Percentiles rank a stretch among this genome's conserved stretches.
phyloP scores from a whole-genome alignment of 2,113 vertebrate species.

The Ancistrus triradiatus region DNA sequence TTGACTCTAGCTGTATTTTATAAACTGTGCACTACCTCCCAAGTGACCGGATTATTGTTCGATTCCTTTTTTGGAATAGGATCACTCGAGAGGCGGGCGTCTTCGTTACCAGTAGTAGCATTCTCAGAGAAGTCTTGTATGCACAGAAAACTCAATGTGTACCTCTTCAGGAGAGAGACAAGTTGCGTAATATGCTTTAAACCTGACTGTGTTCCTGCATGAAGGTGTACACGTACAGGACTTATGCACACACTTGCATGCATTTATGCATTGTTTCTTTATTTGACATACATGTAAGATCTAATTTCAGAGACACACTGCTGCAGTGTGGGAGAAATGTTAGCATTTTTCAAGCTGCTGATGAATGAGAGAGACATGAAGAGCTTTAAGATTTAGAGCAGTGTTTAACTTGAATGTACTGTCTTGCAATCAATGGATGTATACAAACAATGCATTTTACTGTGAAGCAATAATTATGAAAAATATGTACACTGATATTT shows the following conservation, averaged over 20 bases:
- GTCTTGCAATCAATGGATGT: constrained; percentile 57
- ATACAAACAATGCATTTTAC: constrained; percentile 56
- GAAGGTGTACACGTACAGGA: constrained; percentile 18
- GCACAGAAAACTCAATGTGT: constrained; percentile 23
- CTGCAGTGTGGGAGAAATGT: constrained; percentile 81
- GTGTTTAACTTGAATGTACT: constrained; percentile 66
- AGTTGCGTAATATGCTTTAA: constrained; percentile 15
- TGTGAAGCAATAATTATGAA: constrained; percentile 57
- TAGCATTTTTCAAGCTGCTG: constrained; percentile 67
- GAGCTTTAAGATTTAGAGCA: constrained; percentile 57
- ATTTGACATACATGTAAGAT: constrained; percentile 20
- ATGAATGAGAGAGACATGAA: constrained; percentile 55
- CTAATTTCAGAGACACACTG: constrained; percentile 77
- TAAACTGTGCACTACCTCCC: constrained; percentile 27
- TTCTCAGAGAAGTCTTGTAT: constrained; percentile 15
- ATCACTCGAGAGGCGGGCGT: constrained; percentile 16
- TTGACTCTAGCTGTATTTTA: constrained; percentile 39
- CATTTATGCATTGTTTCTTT: not conserved
- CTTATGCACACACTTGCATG: constrained; percentile 12
- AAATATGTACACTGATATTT: constrained; percentile 42
- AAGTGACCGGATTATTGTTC: constrained; percentile 37
- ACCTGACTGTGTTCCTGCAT: constrained; percentile 35
- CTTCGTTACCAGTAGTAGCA: constrained; percentile 32
- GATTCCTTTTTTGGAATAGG: constrained; percentile 22
- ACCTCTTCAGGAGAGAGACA: constrained; percentile 39